Base-by-base conservation (phyloP, 2,113 vertebrate genomes). In the Syngnathoides biaculeatus region DNA sequence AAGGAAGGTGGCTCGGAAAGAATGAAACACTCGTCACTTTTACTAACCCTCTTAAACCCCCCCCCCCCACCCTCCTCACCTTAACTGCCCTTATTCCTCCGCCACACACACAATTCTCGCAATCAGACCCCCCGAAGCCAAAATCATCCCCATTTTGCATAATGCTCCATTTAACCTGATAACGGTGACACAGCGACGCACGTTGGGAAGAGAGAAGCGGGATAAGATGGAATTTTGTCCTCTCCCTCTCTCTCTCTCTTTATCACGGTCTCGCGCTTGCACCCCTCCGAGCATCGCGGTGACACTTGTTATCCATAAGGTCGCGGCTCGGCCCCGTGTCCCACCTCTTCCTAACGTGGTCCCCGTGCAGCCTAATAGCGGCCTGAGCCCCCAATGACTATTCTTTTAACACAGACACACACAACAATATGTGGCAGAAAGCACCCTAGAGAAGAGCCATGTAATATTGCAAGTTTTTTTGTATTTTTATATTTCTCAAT, bases 1-100 rank as follows among this genome's bases (percentile, higher is more conserved):
- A 35, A 35, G 78, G 38, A 88, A 79, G 83, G 79, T 84, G 86
- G 86, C 83, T 82, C 71, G 81, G 83, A 91, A 89, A 81, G 85
- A 91, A 92, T 90, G 84, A 90, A 92, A 90, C 81, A 82, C 81
- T 87, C 88, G 89, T 92, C 87, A 86, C 84, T 89, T 89, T 84
- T 84, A 88, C 89, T 90, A 89, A 90, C 87, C 83, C 84, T 83
- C 87, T 88, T 87, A 83, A 82, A 81, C 79, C 75, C 78, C 71
- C 48, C 58, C 65, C 65, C 58, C 68, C 65, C 79, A n/a, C n/a
- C n/a, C n/a, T n/a, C 64, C 70, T 75, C 77, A 86, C 84, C 67
- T 77, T 47, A 64, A 64, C 58, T 79, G 77, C 79, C 19, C 20
- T 52, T 19, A 52, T 58, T 26, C 77, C 12, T 27, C 30, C 57